Percentiles rank a stretch among this genome's conserved stretches.
Evolutionary conservation across 2,797 vertebrate species (phyloP).

Genomic region (Propithecus perrieri): DNA sequence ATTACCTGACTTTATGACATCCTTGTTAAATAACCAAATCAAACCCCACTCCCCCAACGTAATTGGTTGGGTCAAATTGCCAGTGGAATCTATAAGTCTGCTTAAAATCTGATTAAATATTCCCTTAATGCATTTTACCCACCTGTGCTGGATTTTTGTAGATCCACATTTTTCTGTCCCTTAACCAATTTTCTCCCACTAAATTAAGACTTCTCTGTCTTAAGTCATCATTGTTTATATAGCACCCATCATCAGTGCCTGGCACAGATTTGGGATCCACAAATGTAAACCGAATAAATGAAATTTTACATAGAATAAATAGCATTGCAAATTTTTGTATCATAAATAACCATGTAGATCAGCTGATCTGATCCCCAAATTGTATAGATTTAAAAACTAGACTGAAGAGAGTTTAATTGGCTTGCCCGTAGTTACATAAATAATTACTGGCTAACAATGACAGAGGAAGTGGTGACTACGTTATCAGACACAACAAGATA

Average conservation of each 20-base stretch:
- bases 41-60: neutral
- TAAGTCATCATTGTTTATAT: neutral
- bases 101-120: slow-evolving; percentile 16
- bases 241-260: neutral
- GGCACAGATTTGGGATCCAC: neutral
- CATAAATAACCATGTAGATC: neutral
- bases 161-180: neutral
- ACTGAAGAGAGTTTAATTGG: neutral
- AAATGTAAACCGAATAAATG: neutral
- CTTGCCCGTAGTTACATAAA: slow-evolving; percentile 4
- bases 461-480: neutral
- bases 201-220: neutral
- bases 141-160: neutral
- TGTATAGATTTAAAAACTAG: neutral
- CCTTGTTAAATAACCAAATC: slow-evolving; percentile 46
- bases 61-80: neutral
- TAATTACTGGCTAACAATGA: neutral
- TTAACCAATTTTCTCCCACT: neutral
- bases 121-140: neutral
- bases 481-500: neutral
- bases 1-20: slow-evolving; percentile 23
- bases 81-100: neutral
- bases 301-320: neutral
- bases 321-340: neutral
- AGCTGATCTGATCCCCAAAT: neutral